These are phyloP conservation scores for Agrilus mali DNA, from an alignment of 2,888 invertebrate species.

Conservation along the genomic window DNA sequence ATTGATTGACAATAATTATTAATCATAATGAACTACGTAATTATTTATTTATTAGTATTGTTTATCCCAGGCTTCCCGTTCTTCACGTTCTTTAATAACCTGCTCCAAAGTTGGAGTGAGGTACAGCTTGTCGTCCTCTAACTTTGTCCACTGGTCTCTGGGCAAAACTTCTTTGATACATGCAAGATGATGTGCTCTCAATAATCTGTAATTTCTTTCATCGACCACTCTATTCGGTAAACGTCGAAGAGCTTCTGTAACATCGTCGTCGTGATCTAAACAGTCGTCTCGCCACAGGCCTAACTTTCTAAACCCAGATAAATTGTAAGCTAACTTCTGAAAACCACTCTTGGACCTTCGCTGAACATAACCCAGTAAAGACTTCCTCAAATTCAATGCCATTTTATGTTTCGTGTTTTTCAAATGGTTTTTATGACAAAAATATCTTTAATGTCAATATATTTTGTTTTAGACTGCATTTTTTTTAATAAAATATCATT, in stretches of 20 bases:
- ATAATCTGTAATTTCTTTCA: slow-evolving; percentile 72
- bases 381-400: background rate
- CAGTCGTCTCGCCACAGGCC: slow-evolving; percentile 77
- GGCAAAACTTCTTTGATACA: slow-evolving; percentile 69
- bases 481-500: too few relatives aligned
- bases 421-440: too few relatives aligned
- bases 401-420: too few relatives aligned
- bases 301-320: slow-evolving; percentile 69
- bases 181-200: slow-evolving; percentile 71
- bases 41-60: slow-evolving; percentile 42
- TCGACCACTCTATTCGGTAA: slow-evolving; percentile 61
- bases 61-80: slow-evolving; percentile 69
- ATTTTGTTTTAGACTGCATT: too few relatives aligned
- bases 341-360: slow-evolving; percentile 26
- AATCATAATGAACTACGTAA: background rate
- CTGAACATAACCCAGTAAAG: background rate
- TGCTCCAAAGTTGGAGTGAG: slow-evolving; percentile 67
- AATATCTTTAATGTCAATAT: too few relatives aligned
- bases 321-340: slow-evolving; percentile 63
- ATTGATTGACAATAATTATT: too few relatives aligned
- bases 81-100: slow-evolving; percentile 65
- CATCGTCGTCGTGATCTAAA: slow-evolving; percentile 56
- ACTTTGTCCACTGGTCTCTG: slow-evolving; percentile 83
- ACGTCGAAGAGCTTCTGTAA: slow-evolving; percentile 70
- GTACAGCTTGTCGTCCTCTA: slow-evolving; percentile 74